Evolutionary conservation across 2,113 vertebrate species (phyloP).

Genomic region (Micronisus gabar): DNA sequence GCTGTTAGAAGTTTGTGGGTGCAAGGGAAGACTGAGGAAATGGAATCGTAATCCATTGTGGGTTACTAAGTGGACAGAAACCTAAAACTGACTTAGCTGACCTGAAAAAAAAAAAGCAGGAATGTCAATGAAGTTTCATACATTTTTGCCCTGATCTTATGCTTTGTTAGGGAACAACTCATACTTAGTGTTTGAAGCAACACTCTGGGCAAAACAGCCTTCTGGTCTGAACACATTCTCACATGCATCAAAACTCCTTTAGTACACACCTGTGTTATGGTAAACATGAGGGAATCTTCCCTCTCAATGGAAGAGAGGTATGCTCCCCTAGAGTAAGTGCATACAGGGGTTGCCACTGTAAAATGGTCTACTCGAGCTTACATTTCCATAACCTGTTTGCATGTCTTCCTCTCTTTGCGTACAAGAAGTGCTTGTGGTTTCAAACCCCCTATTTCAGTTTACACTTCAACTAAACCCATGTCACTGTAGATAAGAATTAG

Average conservation of each 20-base stretch:
- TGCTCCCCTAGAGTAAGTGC: fast-evolving
- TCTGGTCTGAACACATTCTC: background rate
- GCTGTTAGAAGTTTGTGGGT: background rate
- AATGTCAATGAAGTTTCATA: background rate
- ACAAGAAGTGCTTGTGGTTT: background rate
- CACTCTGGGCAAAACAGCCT: background rate
- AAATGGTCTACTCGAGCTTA: background rate
- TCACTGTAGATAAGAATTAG: background rate
- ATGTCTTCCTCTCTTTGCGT: background rate
- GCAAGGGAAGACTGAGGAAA: background rate
- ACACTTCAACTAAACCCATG: background rate
- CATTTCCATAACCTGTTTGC: background rate
- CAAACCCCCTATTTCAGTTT: background rate
- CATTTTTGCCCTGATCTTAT: background rate
- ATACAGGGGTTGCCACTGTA: background rate
- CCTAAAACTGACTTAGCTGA: background rate
- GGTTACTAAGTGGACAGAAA: background rate
- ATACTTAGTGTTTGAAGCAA: background rate
- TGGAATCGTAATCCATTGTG: background rate
- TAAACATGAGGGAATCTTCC: background rate
- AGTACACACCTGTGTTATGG: background rate
- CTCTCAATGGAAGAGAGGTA: background rate
- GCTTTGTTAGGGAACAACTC: background rate
- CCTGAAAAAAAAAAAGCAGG: background rate
- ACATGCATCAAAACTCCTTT: background rate